Evolutionary conservation across 2,888 invertebrate genomes (phyloP).

Genomic region (Drosophila paracracens): DNA sequence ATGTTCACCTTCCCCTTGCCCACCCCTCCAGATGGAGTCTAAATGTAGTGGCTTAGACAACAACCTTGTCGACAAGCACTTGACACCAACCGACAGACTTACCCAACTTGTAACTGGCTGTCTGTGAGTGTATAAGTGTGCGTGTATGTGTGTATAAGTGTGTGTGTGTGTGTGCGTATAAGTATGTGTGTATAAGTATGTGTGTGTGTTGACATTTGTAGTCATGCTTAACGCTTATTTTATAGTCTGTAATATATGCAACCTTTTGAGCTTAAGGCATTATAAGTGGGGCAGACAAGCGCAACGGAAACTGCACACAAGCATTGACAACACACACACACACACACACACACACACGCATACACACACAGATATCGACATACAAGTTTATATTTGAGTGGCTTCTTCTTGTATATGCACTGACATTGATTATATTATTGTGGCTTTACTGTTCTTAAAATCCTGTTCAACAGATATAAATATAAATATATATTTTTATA

Average conservation of each 20-base stretch:
- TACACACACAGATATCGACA: slow-evolving; percentile 13
- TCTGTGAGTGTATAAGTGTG: slow-evolving; percentile 5
- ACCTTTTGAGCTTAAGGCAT: slow-evolving; percentile 48
- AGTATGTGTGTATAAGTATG: neutral
- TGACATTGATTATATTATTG: slow-evolving; percentile 57
- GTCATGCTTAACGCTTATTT: slow-evolving; percentile 62
- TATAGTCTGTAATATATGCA: slow-evolving; percentile 65
- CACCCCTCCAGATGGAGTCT: neutral
- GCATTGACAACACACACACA: slow-evolving; percentile 12
- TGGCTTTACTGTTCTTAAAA: slow-evolving; percentile 13
- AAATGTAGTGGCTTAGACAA: slow-evolving; percentile 39
- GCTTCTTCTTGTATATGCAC: slow-evolving; percentile 33
- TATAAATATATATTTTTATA: neutral
- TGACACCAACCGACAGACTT: slow-evolving; percentile 69
- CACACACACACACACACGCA: slow-evolving; percentile 16
- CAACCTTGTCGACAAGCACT: slow-evolving; percentile 68
- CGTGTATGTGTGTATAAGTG: neutral
- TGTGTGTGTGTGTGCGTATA: slow-evolving; percentile 1
- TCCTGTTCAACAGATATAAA: neutral
- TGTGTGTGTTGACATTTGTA: slow-evolving; percentile 32
- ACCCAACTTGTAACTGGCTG: slow-evolving; percentile 20
- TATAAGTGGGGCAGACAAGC: slow-evolving; percentile 39
- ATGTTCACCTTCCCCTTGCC: neutral
- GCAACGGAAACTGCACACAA: slow-evolving; percentile 54
- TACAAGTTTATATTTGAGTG: slow-evolving; percentile 47